Base-by-base conservation (phyloP, 2,888 invertebrate genomes). In the Hypomecis atomaria region DNA sequence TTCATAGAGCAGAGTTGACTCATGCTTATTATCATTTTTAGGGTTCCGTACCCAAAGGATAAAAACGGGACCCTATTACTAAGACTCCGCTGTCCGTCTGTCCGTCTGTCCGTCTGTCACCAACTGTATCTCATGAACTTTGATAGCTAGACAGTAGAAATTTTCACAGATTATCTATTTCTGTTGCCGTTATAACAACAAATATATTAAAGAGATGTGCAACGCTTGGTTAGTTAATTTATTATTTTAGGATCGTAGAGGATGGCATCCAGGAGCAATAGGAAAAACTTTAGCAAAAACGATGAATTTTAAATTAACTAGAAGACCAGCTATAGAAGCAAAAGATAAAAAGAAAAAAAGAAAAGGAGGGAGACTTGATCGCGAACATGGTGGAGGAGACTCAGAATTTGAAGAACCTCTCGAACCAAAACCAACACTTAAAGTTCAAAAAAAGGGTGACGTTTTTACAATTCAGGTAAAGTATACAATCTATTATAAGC, bases 371-470 rank as follows among this genome's bases (percentile, higher is more conserved):
- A 73, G 49, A 78, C 76, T 7, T 78, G 44, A 52, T 81, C 6
- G 7, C 13, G 36, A 13, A 10, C 11, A 45, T 37, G 55, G 55
- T 0, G 88, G 86, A 0, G 89, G 85, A 6, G 92, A 92, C 48
- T 90, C 92, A 0, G 90, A 89, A 42, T 88, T 88, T 0, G 90
- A 92, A 0, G 91, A 93, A n/a, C 84, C 87, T 0, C 77, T 94
- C 10, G 86, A 88, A n/a, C 94, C 94, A 0, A 94, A 94, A 73
- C 95, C 95, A 2, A 94, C 95, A 0, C 82, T 96, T 9, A 94
- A 94, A 65, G 94, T 96, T 5, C 94, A 94, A 71, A 95, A 95
- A 75, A 94, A 94, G 78, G 94, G 95, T 43, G 95, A 95, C 0
- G 88, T 93, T 4, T 95, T 94, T 75, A 93, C 94, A 34, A 95